A percentile compares a stretch with the other conserved stretches of the same genome.
phyloP scores from a whole-genome alignment of 2,113 vertebrate genomes.

The Oxyruncus cristatus region DNA sequence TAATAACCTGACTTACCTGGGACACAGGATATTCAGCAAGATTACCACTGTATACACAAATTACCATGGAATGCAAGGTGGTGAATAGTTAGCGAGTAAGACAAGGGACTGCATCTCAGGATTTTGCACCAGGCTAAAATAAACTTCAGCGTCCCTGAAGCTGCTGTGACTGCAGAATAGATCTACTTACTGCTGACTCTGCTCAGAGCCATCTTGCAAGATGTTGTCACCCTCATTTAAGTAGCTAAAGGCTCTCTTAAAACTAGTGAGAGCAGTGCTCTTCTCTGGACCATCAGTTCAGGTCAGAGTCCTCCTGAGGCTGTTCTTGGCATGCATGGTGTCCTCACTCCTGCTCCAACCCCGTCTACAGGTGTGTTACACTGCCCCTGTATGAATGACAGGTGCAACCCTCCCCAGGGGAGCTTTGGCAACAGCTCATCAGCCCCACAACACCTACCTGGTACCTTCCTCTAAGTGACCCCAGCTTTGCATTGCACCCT shows the following conservation, averaged over 20 bases:
- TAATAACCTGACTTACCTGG: neutral
- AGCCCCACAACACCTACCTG: neutral
- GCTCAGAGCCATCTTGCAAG: neutral
- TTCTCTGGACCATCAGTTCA: neutral
- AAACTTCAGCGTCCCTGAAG: neutral
- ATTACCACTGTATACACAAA: neutral
- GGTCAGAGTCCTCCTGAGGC: neutral
- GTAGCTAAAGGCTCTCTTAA: neutral
- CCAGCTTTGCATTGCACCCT: neutral
- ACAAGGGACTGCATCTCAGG: neutral
- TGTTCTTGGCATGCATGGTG: accelerated
- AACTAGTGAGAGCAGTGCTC: neutral
- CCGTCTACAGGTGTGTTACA: neutral
- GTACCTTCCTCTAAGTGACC: neutral
- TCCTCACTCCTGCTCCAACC: neutral
- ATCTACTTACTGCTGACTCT: neutral
- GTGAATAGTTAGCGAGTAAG: neutral
- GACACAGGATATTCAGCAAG: neutral
- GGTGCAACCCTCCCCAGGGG: neutral
- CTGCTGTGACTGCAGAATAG: neutral
- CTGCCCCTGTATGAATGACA: neutral
- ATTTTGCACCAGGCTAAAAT: neutral
- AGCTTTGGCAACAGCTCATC: neutral
- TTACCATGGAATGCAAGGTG: neutral
- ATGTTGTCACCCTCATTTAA: neutral